Conservation (phyloP, 2,888 invertebrate genomes). For the Ochlodes sylvanus region DNA sequence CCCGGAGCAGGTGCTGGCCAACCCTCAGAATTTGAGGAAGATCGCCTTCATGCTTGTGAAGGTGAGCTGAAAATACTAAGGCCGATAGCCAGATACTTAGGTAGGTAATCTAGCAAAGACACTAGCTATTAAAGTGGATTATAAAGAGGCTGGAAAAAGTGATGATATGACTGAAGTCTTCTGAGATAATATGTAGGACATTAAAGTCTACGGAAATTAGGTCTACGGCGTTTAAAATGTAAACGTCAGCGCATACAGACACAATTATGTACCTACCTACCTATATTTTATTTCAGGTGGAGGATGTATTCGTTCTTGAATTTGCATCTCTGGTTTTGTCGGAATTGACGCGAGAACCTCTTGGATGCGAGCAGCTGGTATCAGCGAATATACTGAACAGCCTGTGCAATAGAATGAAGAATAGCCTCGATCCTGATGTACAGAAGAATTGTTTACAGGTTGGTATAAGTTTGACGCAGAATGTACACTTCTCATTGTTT, state of each 20-base stretch:
- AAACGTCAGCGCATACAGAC: too few relatives aligned
- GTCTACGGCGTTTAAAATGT: too few relatives aligned
- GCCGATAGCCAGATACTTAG: too few relatives aligned
- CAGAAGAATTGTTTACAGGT: constrained; percentile 84
- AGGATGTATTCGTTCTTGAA: constrained; percentile 82
- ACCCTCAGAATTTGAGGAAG: constrained; percentile 67
- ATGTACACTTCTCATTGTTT: not conserved
- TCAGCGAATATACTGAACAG: constrained; percentile 73
- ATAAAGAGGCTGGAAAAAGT: too few relatives aligned
- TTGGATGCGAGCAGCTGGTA: constrained; percentile 76
- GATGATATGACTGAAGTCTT: not conserved
- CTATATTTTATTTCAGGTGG: constrained; percentile 57
- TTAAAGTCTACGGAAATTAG: too few relatives aligned
- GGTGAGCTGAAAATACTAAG: constrained; percentile 49
- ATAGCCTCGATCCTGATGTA: constrained; percentile 83
- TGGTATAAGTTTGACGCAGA: too few relatives aligned
- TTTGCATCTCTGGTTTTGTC: constrained; percentile 80
- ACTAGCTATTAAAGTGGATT: too few relatives aligned
- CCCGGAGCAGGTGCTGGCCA: constrained; percentile 71
- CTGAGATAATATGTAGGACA: not conserved
- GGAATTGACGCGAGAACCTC: constrained; percentile 77
- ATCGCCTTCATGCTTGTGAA: constrained; percentile 70
- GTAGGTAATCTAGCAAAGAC: not conserved
- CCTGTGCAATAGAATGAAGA: constrained; percentile 77
- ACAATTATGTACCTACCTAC: not conserved